Conservation (phyloP, 2,797 vertebrate species). For the Parambassis ranga region DNA sequence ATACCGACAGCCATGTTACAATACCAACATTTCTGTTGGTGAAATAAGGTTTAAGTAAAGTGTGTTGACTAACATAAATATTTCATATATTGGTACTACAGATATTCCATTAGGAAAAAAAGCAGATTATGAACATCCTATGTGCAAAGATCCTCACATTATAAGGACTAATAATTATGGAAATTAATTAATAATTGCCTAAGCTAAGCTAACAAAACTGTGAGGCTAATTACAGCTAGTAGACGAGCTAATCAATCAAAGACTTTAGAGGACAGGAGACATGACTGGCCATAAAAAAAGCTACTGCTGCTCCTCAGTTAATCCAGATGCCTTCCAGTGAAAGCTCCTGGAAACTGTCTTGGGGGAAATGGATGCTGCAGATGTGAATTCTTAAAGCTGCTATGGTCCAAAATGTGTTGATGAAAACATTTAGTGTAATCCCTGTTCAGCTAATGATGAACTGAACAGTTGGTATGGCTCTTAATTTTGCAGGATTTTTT, state of each 20-base stretch:
- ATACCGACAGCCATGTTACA: neutral
- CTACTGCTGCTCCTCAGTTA: constrained; percentile 23
- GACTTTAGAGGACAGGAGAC: neutral
- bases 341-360: constrained; percentile 29
- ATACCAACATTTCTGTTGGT: too few relatives aligned
- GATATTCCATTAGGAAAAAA: too few relatives aligned
- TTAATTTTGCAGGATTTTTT: neutral
- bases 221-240: neutral
- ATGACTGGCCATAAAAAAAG: neutral
- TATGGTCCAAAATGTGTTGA: constrained; percentile 9
- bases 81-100: too few relatives aligned
- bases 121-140: too few relatives aligned
- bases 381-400: constrained; percentile 42
- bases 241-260: constrained; percentile 1
- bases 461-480: neutral
- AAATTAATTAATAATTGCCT: too few relatives aligned
- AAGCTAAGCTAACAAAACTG: too few relatives aligned
- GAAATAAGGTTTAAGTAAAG: too few relatives aligned
- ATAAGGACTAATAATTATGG: too few relatives aligned
- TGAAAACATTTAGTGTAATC: neutral
- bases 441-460: constrained; percentile 6
- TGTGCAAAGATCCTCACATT: too few relatives aligned
- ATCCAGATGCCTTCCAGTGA: constrained; percentile 34
- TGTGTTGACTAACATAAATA: too few relatives aligned
- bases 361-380: constrained; percentile 44